Conservation (phyloP, 2,888 invertebrate species). For the Oxystoma pomonae region DNA sequence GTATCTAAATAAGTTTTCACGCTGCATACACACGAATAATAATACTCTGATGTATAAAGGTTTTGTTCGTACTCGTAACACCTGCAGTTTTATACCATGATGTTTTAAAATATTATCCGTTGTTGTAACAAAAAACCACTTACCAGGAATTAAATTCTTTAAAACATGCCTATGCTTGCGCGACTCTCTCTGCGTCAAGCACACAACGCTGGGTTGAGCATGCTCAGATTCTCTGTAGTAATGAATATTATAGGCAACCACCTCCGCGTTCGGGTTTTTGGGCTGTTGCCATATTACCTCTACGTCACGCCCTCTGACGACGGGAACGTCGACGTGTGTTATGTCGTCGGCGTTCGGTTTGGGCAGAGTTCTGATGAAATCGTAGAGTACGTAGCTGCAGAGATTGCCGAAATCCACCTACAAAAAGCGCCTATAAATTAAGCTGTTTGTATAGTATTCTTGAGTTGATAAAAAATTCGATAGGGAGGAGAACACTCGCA, state of each 20-base stretch:
- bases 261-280: constrained; percentile 59
- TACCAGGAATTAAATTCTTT: constrained; percentile 51
- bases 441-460: no score
- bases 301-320: constrained; percentile 20
- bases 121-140: no score
- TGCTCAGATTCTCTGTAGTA: constrained; percentile 48
- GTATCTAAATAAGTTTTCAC: no score
- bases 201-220: constrained; percentile 45
- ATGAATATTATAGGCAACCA: constrained; percentile 59
- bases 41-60: no score
- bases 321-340: constrained; percentile 31
- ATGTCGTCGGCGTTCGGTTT: constrained; percentile 46
- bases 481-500: no score
- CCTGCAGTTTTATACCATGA: no score
- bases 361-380: constrained; percentile 50
- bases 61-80: no score
- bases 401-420: constrained; percentile 47
- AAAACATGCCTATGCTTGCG: constrained; percentile 9
- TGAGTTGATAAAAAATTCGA: no score
- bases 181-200: constrained; percentile 45
- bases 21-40: no score
- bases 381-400: constrained; percentile 50
- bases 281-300: constrained; percentile 57
- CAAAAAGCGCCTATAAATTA: no score
- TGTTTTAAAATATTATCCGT: no score